These are phyloP conservation scores for Ligdia adustata DNA, from an alignment of 2,888 invertebrate genomes.

Conservation along the genomic window DNA sequence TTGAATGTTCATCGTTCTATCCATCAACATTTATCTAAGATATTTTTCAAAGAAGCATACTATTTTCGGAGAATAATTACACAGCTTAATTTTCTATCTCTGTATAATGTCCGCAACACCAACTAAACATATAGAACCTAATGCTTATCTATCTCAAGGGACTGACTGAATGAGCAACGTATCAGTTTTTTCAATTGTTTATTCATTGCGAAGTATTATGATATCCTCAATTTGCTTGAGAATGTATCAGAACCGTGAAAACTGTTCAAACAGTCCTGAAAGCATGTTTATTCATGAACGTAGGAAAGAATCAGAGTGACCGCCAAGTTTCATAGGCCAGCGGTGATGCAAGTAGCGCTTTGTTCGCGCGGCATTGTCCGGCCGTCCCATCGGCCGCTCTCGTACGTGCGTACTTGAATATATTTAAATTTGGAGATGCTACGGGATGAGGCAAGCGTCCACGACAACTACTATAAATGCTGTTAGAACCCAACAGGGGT, in stretches of 20 bases:
- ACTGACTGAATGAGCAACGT: no score
- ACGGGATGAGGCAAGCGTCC: constrained; percentile 78
- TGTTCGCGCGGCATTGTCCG: constrained; percentile 80
- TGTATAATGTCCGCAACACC: no score
- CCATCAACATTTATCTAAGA: no score
- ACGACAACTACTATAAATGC: constrained; percentile 70
- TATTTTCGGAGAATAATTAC: no score
- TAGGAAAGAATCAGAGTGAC: constrained; percentile 66
- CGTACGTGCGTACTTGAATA: constrained; percentile 83
- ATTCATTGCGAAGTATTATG: constrained; percentile 35
- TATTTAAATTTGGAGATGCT: constrained; percentile 83
- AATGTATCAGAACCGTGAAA: constrained; percentile 45
- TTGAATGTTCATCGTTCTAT: no score
- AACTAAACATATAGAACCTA: no score
- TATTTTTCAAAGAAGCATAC: no score
- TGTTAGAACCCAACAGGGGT: constrained; percentile 60
- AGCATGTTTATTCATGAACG: constrained; percentile 54
- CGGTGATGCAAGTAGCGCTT: constrained; percentile 74
- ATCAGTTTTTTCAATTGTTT: constrained; percentile 23
- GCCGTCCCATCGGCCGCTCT: constrained; percentile 61
- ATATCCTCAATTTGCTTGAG: constrained; percentile 43
- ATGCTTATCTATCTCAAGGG: no score
- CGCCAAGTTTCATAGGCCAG: constrained; percentile 67
- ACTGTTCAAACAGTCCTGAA: constrained; percentile 52
- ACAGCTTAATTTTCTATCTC: no score